Conservation (phyloP, 2,888 invertebrate species). For the Volucella inanis region DNA sequence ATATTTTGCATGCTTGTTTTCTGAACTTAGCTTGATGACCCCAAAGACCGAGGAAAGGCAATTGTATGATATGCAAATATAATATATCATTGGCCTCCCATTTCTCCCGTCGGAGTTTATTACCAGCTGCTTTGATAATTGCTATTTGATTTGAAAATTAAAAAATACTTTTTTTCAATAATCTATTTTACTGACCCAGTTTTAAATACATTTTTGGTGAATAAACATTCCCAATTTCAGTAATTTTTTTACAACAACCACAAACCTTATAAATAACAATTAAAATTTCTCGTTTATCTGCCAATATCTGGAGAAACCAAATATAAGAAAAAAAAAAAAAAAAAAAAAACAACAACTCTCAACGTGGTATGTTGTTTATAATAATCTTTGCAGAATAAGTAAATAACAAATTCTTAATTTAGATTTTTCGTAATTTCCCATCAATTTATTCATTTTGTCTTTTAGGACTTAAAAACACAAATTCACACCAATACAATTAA, state of each 20-base stretch:
- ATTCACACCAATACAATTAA: constrained; percentile 38
- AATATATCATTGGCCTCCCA: too few species aligned
- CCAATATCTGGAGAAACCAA: constrained; percentile 32
- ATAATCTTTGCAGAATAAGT: constrained; percentile 43
- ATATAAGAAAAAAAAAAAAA: constrained; percentile 27
- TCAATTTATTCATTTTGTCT: constrained; percentile 59
- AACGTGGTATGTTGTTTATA: constrained; percentile 48
- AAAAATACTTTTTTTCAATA: not conserved
- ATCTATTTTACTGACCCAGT: not conserved
- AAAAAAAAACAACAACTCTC: too few species aligned
- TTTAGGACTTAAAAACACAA: constrained; percentile 23
- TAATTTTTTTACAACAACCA: not conserved
- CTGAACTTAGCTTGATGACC: too few species aligned
- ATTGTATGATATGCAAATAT: too few species aligned
- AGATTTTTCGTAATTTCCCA: constrained; percentile 73
- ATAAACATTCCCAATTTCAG: not conserved
- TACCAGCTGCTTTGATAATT: too few species aligned
- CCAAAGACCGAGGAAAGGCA: too few species aligned
- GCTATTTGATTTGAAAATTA: too few species aligned
- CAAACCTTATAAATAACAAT: constrained; percentile 22
- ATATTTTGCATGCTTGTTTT: too few species aligned
- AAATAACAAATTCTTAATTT: constrained; percentile 70
- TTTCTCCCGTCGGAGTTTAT: too few species aligned
- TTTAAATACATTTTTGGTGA: not conserved
- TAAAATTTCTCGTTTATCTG: constrained; percentile 24